Base-by-base conservation (phyloP, 2,888 invertebrate genomes). In the Drosophila sordidapex region DNA sequence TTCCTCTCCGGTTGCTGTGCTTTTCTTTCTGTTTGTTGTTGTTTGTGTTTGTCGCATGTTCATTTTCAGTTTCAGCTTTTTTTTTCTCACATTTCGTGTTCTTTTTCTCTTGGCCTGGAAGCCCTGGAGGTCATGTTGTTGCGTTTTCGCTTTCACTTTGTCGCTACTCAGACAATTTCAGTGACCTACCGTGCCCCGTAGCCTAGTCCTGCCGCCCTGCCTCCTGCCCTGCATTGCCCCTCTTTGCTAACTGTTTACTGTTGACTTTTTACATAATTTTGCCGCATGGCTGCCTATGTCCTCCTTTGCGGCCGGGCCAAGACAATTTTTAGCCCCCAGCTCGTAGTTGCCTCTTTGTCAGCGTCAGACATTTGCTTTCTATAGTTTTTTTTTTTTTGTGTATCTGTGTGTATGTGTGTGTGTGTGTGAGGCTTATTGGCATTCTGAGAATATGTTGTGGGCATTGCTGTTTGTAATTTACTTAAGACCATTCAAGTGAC, bases 251-350 rank as follows among this genome's bases (percentile, higher is more conserved):
- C 73, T 64, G 66, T 68, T 81, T 72, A 63, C 74, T 80, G 77
- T 81, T 83, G 82, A 82, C 87, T 84, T 88, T 88, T 86, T 88
- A 79, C 87, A 87, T 88, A 87, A 87, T 84, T 87, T 87, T 88
- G 73, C 77, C 82, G 82, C 86, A 79, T 81, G 84, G 76, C 79
- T 83, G 83, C 74, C 81, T 76, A 64, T 77, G 83, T 81, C 74
- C 78, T 82, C 70, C 74, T 72, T 72, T 74, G 72, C 56, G 66
- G 62, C 59, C 56, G 33, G 70, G 63, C 62, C 75, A 71, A 58
- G 68, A 65, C 54, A 59, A 66, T 69, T 66, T 53, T 29, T n/a
- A 29, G 31, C 31, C 35, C 40, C 43, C 33, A 29, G 40, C 62
- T 49, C 33, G 27, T 60, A 29, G 48, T 70, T 36, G 57, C 46